A percentile compares a stretch with the other conserved stretches of the same genome.
phyloP scores from a whole-genome alignment of 2,113 vertebrate genomes.

The Oenanthe oenanthe region DNA sequence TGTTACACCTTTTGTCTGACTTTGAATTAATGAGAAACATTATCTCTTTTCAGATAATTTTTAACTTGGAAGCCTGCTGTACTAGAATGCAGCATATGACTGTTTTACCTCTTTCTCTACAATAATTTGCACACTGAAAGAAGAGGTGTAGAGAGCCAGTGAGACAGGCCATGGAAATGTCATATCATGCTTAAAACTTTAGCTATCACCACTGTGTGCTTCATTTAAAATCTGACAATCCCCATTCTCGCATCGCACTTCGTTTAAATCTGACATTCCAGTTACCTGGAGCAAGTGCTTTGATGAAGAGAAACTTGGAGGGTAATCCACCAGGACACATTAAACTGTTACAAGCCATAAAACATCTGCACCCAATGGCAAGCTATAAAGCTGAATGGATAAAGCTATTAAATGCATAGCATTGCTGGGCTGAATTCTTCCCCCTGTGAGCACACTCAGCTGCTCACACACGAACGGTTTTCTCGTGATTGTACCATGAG shows the following conservation, averaged over 20 bases:
- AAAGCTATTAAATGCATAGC: constrained; percentile 58
- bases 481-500: constrained; percentile 13
- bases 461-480: constrained; percentile 27
- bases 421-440: constrained; percentile 44
- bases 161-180: constrained; percentile 27
- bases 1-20: background rate
- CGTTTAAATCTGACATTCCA: constrained; percentile 62
- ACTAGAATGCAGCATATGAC: background rate
- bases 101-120: background rate
- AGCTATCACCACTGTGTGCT: constrained; percentile 13
- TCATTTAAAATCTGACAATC: constrained; percentile 54
- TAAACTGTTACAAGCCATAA: constrained; percentile 73
- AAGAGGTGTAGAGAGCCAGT: background rate
- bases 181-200: constrained; percentile 34
- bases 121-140: background rate
- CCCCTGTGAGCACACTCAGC: constrained; percentile 14
- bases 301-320: constrained; percentile 62
- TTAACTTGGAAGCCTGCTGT: background rate
- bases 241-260: constrained; percentile 22
- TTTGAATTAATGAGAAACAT: background rate
- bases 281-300: constrained; percentile 58
- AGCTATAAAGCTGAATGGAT: constrained; percentile 71
- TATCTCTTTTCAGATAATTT: background rate
- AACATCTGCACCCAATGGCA: constrained; percentile 63
- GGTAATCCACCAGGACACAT: constrained; percentile 66